Conservation (phyloP, 2,113 vertebrate genomes). For the Eonycteris spelaea region DNA sequence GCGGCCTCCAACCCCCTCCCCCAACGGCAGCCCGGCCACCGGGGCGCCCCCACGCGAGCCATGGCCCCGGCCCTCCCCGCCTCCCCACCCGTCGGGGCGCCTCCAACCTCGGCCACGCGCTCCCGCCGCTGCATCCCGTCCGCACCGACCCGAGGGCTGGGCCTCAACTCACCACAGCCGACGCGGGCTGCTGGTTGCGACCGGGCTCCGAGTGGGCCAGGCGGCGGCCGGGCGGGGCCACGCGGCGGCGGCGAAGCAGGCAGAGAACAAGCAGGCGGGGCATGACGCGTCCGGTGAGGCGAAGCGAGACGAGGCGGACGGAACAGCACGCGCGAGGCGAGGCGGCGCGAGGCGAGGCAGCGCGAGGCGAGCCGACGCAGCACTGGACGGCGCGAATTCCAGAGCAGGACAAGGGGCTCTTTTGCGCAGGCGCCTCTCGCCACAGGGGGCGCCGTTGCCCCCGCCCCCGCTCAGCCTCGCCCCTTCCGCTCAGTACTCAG, state of each 20-base stretch:
- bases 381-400: accelerated
- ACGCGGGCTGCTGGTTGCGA: not conserved
- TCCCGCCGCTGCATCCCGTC: accelerated
- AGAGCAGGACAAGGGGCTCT: accelerated
- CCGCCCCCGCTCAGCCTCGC: not conserved
- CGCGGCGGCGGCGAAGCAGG: not conserved
- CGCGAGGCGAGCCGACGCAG: accelerated
- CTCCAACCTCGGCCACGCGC: not conserved
- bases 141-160: not conserved
- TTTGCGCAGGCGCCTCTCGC: not conserved
- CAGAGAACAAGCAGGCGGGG: not conserved
- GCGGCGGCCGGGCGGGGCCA: not conserved
- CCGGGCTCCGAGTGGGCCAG: not conserved
- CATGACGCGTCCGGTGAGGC: not conserved
- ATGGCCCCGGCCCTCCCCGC: accelerated
- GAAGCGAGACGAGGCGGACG: too few species aligned
- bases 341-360: not conserved
- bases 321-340: too few species aligned
- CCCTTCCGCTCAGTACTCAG: not conserved
- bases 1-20: not conserved
- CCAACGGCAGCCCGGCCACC: accelerated
- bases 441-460: not conserved
- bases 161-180: not conserved
- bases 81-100: not conserved
- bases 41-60: accelerated